These are phyloP conservation scores for Lasiurus borealis DNA, from an alignment of 2,113 vertebrate genomes.

Conservation along the genomic window DNA sequence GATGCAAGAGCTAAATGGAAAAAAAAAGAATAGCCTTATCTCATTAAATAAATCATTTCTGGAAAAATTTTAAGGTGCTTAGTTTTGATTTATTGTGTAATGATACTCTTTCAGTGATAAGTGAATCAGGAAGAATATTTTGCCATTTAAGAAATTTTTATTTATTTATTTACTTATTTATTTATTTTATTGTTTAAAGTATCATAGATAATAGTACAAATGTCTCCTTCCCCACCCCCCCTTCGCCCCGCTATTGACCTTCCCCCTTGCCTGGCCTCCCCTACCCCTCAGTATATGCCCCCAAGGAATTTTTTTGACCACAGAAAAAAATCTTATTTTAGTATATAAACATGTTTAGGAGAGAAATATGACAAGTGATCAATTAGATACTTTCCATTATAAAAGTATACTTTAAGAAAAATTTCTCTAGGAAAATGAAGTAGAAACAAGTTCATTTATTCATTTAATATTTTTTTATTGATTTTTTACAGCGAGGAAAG, in stretches of 20 bases:
- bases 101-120: not conserved
- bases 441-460: constrained; percentile 33
- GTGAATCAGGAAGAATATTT: not conserved
- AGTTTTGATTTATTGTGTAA: not conserved
- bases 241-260: too few species aligned
- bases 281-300: too few species aligned
- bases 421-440: constrained; percentile 1
- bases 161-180: too few species aligned
- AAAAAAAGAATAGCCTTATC: not conserved
- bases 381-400: not conserved
- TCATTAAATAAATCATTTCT: constrained; percentile 25
- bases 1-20: not conserved
- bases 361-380: not conserved
- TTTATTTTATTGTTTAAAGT: too few species aligned
- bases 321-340: not conserved
- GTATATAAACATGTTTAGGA: not conserved
- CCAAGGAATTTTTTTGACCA: not conserved
- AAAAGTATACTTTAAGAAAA: not conserved
- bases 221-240: too few species aligned
- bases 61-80: not conserved
- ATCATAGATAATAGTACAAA: too few species aligned
- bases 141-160: not conserved
- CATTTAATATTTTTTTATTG: too few species aligned
- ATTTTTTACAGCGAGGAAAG: too few species aligned
- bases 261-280: too few species aligned